Base-by-base conservation (phyloP, 1,140 invertebrate genomes). In the Lasaia peninsularis region DNA sequence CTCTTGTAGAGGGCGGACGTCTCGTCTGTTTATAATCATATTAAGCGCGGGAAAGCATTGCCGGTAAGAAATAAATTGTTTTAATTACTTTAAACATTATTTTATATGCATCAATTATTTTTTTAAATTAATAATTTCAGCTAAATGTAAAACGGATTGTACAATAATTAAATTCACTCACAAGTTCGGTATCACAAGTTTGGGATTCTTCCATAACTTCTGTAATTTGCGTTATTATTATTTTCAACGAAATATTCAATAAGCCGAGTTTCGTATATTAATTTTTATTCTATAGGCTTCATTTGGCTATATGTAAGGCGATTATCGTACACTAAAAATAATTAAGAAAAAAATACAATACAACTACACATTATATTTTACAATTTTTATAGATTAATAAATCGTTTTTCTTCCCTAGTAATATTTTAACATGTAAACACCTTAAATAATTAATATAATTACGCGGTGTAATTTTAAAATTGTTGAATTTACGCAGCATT, bases 31-130 rank as follows among this genome's bases (percentile, higher is more conserved):
- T n/a, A 21, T 24, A 24, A 44, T 12, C 9, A 44, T 20, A 32
- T 34, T 40, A 62, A 69, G 72, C 79, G 79, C 77, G 79, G 77
- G 77, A 81, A 81, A 75, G 20, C 60, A 58, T 18, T 40, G 49
- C 54, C 57, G 73, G 76, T 79, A 70, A 77, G 78, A 71, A 50
- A 55, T 34, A 35, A 18, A 10, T 20, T 10, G 12, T 32, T 34
- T 32, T 5, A 6, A 32, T 56, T 14, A 24, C 20, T 56, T n/a
- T 56, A 20, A 33, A 31, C 10, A 12, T 51, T 16, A 51, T 10
- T 35, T 54, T 12, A 10, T 12, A 12, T 10, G 18, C 40, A 3
- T 8, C 11, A 24, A 20, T 4, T 24, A n/a, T 21, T 24, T 8
- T 54, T 54, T n/a, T 24, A 28, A 28, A 7, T 28, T n/a, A 51